phyloP scores from a whole-genome alignment of 2,113 vertebrate species.

The Pithys albifrons region DNA sequence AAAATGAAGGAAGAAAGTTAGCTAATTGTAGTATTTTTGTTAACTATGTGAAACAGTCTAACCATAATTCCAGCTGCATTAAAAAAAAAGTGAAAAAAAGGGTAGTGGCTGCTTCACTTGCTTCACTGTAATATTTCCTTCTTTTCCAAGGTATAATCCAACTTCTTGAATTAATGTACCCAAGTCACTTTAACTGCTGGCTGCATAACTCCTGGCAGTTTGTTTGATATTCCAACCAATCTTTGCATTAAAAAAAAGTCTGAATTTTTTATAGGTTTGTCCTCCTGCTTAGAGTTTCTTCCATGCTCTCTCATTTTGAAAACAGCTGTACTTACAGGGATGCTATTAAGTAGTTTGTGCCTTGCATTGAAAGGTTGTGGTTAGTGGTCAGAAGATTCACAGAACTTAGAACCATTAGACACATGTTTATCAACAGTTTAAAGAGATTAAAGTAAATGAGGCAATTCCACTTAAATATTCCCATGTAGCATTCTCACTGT shows the following conservation, averaged over 20 bases:
- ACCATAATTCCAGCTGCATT: neutral
- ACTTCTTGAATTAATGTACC: conserved; percentile 46
- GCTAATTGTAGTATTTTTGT: conserved; percentile 1
- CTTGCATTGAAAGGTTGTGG: neutral
- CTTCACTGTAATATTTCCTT: neutral
- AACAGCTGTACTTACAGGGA: conserved; percentile 3
- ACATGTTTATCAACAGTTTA: neutral
- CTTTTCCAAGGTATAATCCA: conserved; percentile 59
- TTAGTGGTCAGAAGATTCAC: neutral
- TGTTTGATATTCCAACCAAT: conserved; percentile 54
- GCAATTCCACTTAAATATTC: neutral
- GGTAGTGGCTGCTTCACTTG: neutral
- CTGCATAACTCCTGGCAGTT: conserved; percentile 47
- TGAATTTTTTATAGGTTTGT: conserved; percentile 66
- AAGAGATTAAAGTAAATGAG: neutral
- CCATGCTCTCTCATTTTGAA: conserved; percentile 49
- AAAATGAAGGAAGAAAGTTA: conserved; percentile 19
- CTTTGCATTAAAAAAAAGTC: conserved; percentile 38
- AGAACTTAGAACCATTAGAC: neutral
- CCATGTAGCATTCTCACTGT: neutral
- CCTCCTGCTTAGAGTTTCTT: conserved; percentile 45
- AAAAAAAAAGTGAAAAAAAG: neutral
- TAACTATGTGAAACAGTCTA: neutral
- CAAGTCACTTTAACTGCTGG: conserved; percentile 51
- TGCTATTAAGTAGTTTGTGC: neutral